A percentile compares a stretch with the other conserved stretches of the same genome.
Conservation (phyloP, 2,113 vertebrate genomes). For the Copsychus sechellarum region DNA sequence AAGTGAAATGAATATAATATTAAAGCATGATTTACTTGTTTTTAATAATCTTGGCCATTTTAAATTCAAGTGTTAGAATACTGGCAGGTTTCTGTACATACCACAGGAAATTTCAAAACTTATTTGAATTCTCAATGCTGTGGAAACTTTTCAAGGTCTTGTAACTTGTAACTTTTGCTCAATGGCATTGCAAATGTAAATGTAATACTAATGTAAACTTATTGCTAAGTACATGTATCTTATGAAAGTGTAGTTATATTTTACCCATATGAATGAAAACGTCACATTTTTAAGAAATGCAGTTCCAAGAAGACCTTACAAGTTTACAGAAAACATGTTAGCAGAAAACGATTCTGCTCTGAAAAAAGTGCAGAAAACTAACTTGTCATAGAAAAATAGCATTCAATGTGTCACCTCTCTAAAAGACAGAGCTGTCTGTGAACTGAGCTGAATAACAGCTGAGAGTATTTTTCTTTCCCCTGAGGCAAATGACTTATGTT, state of each 20-base stretch:
- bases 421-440: neutral
- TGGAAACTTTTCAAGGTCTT: neutral
- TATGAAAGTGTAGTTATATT: neutral
- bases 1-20: slow-evolving; percentile 12
- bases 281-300: neutral
- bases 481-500: neutral
- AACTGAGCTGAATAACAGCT: neutral
- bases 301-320: neutral
- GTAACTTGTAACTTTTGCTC: neutral
- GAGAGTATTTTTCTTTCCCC: neutral
- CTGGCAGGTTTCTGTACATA: neutral
- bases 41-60: slow-evolving; percentile 3
- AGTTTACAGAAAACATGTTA: neutral
- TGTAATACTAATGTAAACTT: neutral
- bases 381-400: neutral
- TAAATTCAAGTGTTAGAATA: neutral
- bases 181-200: neutral
- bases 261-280: neutral
- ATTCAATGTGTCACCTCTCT: neutral
- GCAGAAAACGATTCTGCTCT: neutral
- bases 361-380: neutral
- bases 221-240: neutral
- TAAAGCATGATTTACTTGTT: neutral
- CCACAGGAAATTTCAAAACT: neutral
- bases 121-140: neutral